These are phyloP conservation scores for Acronicta alni DNA, from an alignment of 2,888 invertebrate species.

Conservation along the genomic window DNA sequence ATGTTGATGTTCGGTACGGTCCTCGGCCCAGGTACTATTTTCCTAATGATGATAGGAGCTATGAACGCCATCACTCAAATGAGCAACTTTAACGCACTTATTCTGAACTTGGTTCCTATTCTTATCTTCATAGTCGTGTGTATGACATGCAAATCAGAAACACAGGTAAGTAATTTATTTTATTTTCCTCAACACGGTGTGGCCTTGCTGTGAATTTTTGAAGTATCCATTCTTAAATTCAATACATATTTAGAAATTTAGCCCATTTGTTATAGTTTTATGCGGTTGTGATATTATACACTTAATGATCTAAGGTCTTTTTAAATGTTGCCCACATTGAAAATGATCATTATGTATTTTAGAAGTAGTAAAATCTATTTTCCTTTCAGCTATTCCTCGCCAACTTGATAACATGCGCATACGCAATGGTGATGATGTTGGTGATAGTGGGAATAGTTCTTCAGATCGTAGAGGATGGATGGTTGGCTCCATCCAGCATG, in stretches of 20 bases:
- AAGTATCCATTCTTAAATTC: too few relatives aligned
- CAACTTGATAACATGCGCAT: constrained; percentile 92
- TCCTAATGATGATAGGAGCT: constrained; percentile 95
- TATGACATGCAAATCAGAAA: constrained; percentile 91
- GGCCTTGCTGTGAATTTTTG: too few relatives aligned
- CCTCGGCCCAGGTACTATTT: constrained; percentile 95
- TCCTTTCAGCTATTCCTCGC: constrained; percentile 91
- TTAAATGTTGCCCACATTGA: too few relatives aligned
- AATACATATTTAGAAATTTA: too few relatives aligned
- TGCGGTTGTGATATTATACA: too few relatives aligned
- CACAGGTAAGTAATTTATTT: too few relatives aligned
- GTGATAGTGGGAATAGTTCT: constrained; percentile 94
- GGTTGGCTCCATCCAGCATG: constrained; percentile 94
- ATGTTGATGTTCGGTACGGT: constrained; percentile 93
- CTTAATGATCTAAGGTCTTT: too few relatives aligned
- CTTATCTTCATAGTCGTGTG: constrained; percentile 91
- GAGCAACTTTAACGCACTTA: constrained; percentile 91
- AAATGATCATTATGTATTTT: too few relatives aligned
- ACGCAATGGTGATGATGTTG: constrained; percentile 96
- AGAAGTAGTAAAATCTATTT: constrained; percentile 7
- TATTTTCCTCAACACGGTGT: too few relatives aligned
- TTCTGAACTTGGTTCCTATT: constrained; percentile 92
- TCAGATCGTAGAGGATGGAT: constrained; percentile 94
- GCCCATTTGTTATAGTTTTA: too few relatives aligned
- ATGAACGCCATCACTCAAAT: constrained; percentile 94